Percentiles rank a stretch among this genome's conserved stretches.
phyloP scores from a whole-genome alignment of 2,888 invertebrate genomes.

The Parnassius orleans region DNA sequence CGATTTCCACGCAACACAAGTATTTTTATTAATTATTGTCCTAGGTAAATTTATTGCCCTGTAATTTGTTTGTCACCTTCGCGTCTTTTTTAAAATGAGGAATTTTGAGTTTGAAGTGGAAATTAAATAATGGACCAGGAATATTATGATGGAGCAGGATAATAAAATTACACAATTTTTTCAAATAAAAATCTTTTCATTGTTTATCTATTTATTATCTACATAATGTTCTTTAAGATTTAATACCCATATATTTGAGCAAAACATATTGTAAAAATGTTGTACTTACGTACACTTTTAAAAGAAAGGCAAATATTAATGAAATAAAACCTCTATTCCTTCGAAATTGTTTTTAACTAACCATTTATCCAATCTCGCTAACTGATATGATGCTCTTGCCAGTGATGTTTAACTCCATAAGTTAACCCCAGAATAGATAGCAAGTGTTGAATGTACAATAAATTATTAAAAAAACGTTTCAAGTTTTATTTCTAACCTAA shows the following conservation, averaged over 20 bases:
- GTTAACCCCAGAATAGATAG: slow-evolving; percentile 8
- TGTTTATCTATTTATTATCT: slow-evolving; percentile 2
- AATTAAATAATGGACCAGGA: neutral
- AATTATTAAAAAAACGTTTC: slow-evolving; percentile 18
- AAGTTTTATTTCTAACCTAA: too few relatives aligned
- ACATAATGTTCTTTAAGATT: neutral
- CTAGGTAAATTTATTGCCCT: too few relatives aligned
- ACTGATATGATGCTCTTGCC: slow-evolving; percentile 5
- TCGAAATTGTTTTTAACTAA: neutral
- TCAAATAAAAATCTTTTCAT: neutral
- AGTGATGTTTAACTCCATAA: neutral
- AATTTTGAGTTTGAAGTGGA: neutral
- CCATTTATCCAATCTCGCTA: too few relatives aligned
- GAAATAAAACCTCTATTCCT: slow-evolving; percentile 14
- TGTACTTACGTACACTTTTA: slow-evolving; percentile 20
- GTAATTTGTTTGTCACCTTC: too few relatives aligned
- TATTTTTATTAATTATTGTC: too few relatives aligned
- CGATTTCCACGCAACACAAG: too few relatives aligned
- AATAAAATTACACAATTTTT: neutral
- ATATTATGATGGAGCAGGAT: neutral
- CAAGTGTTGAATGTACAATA: slow-evolving; percentile 25
- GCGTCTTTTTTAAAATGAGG: too few relatives aligned
- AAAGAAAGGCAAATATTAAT: slow-evolving; percentile 1
- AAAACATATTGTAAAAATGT: slow-evolving; percentile 8
- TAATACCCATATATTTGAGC: slow-evolving; percentile 8